These are phyloP conservation scores for Temnothorax ravouxi DNA, from an alignment of 2,888 invertebrate species.

Conservation along the genomic window DNA sequence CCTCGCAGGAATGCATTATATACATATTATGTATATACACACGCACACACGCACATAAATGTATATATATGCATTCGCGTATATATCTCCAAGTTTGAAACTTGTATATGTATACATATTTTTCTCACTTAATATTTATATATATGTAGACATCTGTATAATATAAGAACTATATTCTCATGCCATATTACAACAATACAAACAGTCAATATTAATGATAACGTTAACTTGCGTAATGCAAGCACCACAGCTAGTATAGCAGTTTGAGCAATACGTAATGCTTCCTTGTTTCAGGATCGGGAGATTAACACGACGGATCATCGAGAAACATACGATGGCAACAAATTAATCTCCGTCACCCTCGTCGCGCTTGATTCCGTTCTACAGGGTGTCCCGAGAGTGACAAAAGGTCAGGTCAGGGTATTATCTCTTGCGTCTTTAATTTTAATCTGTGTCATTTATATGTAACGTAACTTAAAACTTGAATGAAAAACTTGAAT, in stretches of 20 bases:
- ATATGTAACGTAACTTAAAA: background rate
- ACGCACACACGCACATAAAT: slow-evolving; percentile 26
- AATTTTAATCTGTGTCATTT: background rate
- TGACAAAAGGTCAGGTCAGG: background rate
- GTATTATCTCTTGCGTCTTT: background rate
- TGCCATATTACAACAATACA: slow-evolving; percentile 81
- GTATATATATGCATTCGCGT: slow-evolving; percentile 45
- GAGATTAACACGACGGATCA: slow-evolving; percentile 42
- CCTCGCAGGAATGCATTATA: slow-evolving; percentile 62
- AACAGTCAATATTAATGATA: slow-evolving; percentile 78
- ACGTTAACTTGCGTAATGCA: slow-evolving; percentile 65
- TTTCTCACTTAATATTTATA: slow-evolving; percentile 62
- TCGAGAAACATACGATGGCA: background rate
- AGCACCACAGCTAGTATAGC: slow-evolving; percentile 66
- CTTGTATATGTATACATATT: slow-evolving; percentile 52
- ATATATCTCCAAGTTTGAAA: slow-evolving; percentile 41
- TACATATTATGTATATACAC: slow-evolving; percentile 17
- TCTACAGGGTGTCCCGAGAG: slow-evolving; percentile 28
- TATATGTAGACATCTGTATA: slow-evolving; percentile 47
- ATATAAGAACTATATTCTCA: slow-evolving; percentile 74
- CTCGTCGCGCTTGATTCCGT: slow-evolving; percentile 40
- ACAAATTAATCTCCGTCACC: slow-evolving; percentile 42
- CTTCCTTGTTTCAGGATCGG: slow-evolving; percentile 28
- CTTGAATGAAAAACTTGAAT: background rate
- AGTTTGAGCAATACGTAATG: slow-evolving; percentile 65